Base-by-base conservation (phyloP, 2,113 vertebrate genomes). In the Labeo rohita region DNA sequence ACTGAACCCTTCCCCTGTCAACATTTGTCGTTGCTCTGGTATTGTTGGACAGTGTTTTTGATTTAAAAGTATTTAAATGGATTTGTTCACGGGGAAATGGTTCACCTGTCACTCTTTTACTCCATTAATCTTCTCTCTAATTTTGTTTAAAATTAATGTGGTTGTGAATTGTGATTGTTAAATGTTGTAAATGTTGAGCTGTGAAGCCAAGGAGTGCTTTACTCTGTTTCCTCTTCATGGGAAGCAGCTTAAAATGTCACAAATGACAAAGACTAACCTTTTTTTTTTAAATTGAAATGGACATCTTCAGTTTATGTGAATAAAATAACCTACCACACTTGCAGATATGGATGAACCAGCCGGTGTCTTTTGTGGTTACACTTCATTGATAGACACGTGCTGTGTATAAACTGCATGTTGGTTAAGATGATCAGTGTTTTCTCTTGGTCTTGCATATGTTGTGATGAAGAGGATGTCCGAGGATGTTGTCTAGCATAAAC, bases 1-100 rank as follows among this genome's bases (percentile, higher is more conserved):
- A 80, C 16, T 28, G 47, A 92, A 92, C 90, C 84, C 90, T 91
- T 89, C 89, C 88, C 88, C 80, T 86, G 78, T 88, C 80, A 63
- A 52, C 45, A 28, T 36, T 73, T 80, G 1, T 45, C 77, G 63
- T 80, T 11, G 18, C 56, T 23, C 18, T 45, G 13, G 23, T 81
- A 13, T 11, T 43, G 36, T 18, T 65, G 36, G 36, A 39, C 54
- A 61, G 23, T 56, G 52, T 34, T 49, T 63, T 54, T 28, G 56
- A 54, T 23, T 21, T 23, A 6, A 80, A 47, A 50, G 43, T n/a
- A 34, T 43, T 77, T 72, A 73, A 73, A 8, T 59, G 18, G 21
- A 47, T 76, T 75, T 72, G 72, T n/a, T 86, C 76, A 89, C 86
- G 18, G 90, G 87, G 88, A 88, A 92, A 89, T 89, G 90, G 90